Conservation (phyloP, 2,888 invertebrate genomes). For the Eumacrocentrus americanus region DNA sequence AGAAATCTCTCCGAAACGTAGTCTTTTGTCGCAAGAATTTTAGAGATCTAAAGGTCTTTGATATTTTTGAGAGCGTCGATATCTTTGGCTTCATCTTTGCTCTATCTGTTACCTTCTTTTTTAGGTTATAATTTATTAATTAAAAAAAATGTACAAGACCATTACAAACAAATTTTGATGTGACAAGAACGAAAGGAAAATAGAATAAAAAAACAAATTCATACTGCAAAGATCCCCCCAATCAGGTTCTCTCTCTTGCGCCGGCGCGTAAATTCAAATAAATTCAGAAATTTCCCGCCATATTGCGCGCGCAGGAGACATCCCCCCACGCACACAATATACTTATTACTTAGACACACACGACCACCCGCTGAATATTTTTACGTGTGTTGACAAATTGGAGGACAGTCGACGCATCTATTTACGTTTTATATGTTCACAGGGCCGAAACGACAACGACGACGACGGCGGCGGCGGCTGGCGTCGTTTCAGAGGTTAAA, state of each 20-base stretch:
- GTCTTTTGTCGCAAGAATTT: constrained; percentile 14
- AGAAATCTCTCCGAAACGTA: too few species aligned
- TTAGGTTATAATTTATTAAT: not conserved
- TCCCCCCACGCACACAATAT: not conserved
- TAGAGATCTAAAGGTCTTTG: constrained; percentile 13
- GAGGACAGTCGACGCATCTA: constrained; percentile 14
- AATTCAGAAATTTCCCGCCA: constrained; percentile 1
- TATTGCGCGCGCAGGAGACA: not conserved
- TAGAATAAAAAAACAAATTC: too few species aligned
- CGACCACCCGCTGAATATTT: constrained; percentile 12
- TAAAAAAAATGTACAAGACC: too few species aligned
- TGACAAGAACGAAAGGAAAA: too few species aligned
- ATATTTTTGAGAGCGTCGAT: constrained; percentile 18
- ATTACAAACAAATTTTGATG: too few species aligned
- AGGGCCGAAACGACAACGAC: not conserved
- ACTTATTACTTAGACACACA: not conserved
- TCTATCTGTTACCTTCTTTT: not conserved
- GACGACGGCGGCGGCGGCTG: not conserved
- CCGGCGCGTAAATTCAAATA: not conserved
- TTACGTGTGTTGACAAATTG: constrained; percentile 17
- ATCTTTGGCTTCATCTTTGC: constrained; percentile 5
- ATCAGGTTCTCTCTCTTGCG: too few species aligned
- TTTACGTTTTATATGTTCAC: constrained; percentile 17
- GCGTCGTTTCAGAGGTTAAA: constrained; percentile 37
- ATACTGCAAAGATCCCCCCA: too few species aligned